Evolutionary conservation across 2,888 invertebrate species (phyloP).

Genomic region (Muscina levida): DNA sequence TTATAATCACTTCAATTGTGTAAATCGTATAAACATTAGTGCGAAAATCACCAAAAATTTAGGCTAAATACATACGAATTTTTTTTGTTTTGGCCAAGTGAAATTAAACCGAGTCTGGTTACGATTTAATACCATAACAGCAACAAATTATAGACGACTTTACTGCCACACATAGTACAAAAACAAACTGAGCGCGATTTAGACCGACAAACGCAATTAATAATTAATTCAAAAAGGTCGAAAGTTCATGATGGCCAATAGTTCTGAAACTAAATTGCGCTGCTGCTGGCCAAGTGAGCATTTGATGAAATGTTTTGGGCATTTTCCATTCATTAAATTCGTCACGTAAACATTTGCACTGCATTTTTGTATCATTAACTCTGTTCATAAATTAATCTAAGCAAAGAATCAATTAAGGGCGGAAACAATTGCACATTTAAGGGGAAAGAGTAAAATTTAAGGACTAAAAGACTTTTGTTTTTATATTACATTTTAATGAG

Average conservation of each 20-base stretch:
- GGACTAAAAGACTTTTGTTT: too few species aligned
- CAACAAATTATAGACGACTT: not conserved
- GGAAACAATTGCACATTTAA: too few species aligned
- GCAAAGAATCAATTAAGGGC: too few species aligned
- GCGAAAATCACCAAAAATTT: conserved; percentile 39
- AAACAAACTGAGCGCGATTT: too few species aligned
- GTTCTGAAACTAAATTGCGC: not conserved
- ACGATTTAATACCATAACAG: not conserved
- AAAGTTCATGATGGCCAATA: conserved; percentile 1
- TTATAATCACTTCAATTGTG: conserved; percentile 35
- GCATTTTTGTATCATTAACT: too few species aligned
- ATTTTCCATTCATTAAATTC: not conserved
- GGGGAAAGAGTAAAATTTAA: too few species aligned
- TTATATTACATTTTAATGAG: too few species aligned
- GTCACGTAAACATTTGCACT: not conserved
- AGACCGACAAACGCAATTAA: conserved; percentile 1
- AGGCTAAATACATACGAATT: conserved; percentile 35
- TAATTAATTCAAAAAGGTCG: conserved; percentile 9
- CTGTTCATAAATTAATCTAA: too few species aligned
- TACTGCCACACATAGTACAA: not conserved
- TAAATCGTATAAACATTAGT: conserved; percentile 31
- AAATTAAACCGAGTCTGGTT: not conserved
- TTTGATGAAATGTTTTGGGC: not conserved
- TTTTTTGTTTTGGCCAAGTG: not conserved
- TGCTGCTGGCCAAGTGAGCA: not conserved